Evolutionary conservation across 2,888 invertebrate genomes (phyloP), one percentile per base, ranked within the genome.

Genomic region (Ormyrus thymus): DNA sequence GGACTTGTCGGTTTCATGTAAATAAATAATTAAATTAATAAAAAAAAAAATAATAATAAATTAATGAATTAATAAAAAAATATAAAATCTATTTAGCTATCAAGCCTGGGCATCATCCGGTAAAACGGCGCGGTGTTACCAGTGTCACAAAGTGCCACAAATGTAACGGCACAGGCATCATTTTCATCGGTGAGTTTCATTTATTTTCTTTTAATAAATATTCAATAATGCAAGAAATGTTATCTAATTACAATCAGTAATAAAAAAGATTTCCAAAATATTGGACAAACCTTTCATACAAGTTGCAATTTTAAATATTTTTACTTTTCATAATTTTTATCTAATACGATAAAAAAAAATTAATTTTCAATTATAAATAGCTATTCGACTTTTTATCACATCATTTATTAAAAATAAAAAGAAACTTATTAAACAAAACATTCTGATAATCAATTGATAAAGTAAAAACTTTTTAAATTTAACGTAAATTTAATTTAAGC

Each of bases 131-230:
- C 90, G 96, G 95, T 83, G 92, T 96, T 81, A 95, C 96, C 29
- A 94, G 95, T 65, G 95, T 96, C 70, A 95, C 96, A 43, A 97
- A 96, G 88, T 97, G 96, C 89, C 95, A 96, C 85, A 96, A 96
- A 89, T 97, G 96, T 88, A 97, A 96, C 88, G 96, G 96, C 48
- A 95, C 96, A 4, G 96, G 96, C 64, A 95, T 96, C 72, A 96
- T 97, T 84, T 95, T 95, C 87, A 94, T 95, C 82, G 95, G 95
- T 79, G 84, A 87, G 89, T 86, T 81, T 72, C 77, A 91, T 73
- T 69, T 55, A 13, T 65, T 73, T 56, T 53, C 29, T 55, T 66
- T 66, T 46, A 68, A 56, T 43, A 55, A 70, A 58, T 59, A 13
- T 76, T 78, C 29, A 62, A 70, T 73, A 62, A 29, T 13, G 50